phyloP scores from a whole-genome alignment of 2,797 vertebrate genomes.

The Darevskia nairensis region DNA sequence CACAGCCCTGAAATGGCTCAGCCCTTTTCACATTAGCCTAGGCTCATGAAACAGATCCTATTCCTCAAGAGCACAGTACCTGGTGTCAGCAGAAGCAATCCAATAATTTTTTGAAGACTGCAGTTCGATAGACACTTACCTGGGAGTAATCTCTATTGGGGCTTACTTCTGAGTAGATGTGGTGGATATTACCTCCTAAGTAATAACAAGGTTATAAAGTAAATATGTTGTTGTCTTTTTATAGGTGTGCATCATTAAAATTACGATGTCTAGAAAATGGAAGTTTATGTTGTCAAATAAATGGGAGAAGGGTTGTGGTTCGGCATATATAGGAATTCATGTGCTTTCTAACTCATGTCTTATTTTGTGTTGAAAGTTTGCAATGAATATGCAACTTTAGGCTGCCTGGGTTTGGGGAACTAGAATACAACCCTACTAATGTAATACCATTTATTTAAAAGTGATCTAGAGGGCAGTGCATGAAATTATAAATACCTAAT shows the following conservation, averaged over 20 bases:
- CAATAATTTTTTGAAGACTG: slow-evolving; percentile 2
- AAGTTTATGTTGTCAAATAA: not conserved
- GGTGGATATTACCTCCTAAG: not conserved
- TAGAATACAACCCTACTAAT: too few relatives aligned
- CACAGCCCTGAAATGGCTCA: slow-evolving; percentile 52
- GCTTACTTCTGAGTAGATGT: not conserved
- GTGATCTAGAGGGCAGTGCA: too few relatives aligned
- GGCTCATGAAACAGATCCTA: accelerated
- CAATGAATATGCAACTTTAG: too few relatives aligned
- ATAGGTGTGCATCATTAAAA: slow-evolving; percentile 12
- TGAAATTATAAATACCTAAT: too few relatives aligned
- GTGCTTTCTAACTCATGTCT: too few relatives aligned
- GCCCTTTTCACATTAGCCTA: slow-evolving; percentile 40
- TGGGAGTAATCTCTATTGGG: too few relatives aligned
- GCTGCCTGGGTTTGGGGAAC: too few relatives aligned
- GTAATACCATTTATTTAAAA: too few relatives aligned
- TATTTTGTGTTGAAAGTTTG: too few relatives aligned
- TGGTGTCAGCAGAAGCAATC: not conserved
- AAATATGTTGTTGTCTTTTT: slow-evolving; percentile 23
- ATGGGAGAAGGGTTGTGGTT: too few relatives aligned
- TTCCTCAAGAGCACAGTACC: slow-evolving; percentile 14
- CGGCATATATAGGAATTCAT: too few relatives aligned
- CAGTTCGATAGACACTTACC: not conserved
- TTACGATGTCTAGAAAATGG: not conserved
- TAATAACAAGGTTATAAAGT: slow-evolving; percentile 22